Evolutionary conservation across 2,113 vertebrate species (phyloP), one percentile per base, ranked within the genome.

Genomic region (Microtus oregoni): DNA sequence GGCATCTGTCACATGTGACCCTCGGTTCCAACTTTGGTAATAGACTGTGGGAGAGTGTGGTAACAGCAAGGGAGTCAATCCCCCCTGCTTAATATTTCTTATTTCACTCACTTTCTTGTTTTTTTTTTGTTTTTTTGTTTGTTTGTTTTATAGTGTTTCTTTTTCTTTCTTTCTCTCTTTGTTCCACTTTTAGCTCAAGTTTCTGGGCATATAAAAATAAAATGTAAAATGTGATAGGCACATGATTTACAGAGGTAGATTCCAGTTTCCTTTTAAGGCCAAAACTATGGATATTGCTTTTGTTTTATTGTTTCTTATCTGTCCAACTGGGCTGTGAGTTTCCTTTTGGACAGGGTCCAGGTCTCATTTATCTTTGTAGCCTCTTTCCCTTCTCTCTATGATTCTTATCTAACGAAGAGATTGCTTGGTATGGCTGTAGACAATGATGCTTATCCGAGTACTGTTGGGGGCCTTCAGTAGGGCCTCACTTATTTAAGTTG

Each of bases 201-300:
- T 94, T 96, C 92, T 97, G 55, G 55, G 14, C 89, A 96, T 93
- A 91, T 86, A 97, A 98, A 98, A 76, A 94, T 14, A 88, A 91
- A 35, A 94, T 93, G 52, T 87, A 93, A 97, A 96, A 91, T 96
- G 95, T 96, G 78, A 97, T 96, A 92, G 95, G 82, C 95, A 9
- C n/a, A 91, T 94, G 91, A 93, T 97, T 96, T 96, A 96, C 86
- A 95, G 91, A 96, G 78, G 91, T 97, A 72, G 68, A 91, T 96
- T 97, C 86, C 94, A 97, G 86, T 61, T 97, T 96, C 90, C 94
- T 98, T 97, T 97, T 97, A 97, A 95, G 95, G 97, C 82, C 90
- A 94, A 91, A 96, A 89, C 89, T 96, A 96, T 92, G 86, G 82
- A 97, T 97, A 92, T 96, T 92, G 55, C 77, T 92, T 93, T 96